A percentile compares a stretch with the other conserved stretches of the same genome.
Evolutionary conservation across 2,113 vertebrate genomes (phyloP).

Genomic region (Nothoprocta pentlandii): DNA sequence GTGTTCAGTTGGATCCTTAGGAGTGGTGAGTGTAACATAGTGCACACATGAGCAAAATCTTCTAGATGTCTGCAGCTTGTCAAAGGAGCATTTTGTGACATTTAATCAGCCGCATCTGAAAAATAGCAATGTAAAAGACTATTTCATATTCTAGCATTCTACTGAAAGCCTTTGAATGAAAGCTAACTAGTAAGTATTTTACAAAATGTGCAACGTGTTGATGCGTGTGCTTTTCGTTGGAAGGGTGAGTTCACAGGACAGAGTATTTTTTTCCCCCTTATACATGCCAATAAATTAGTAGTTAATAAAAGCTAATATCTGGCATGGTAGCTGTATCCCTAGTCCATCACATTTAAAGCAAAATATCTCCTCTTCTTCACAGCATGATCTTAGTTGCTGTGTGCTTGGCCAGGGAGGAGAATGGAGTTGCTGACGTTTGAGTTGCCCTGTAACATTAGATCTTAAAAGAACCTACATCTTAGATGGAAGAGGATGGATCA

Average conservation of each 20-base stretch:
- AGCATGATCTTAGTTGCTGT: background rate
- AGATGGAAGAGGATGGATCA: background rate
- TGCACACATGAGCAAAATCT: background rate
- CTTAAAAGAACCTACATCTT: background rate
- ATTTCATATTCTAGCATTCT: background rate
- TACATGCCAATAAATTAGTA: background rate
- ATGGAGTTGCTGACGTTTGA: background rate
- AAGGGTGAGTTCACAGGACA: background rate
- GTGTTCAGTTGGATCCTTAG: background rate
- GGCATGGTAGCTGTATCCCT: background rate
- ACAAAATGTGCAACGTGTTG: background rate
- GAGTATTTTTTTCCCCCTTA: accelerated
- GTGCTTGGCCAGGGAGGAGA: background rate
- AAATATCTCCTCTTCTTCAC: background rate
- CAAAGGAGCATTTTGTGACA: background rate
- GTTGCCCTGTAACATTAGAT: background rate
- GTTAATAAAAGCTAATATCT: background rate
- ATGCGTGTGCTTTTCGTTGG: background rate
- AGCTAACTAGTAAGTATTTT: background rate
- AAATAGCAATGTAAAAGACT: background rate
- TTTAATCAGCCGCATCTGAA: background rate
- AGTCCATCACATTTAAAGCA: background rate
- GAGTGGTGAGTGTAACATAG: background rate
- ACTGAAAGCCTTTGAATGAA: background rate
- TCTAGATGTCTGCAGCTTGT: background rate